Base-by-base conservation (phyloP, 2,797 vertebrate species). In the Mastacembelus armatus region DNA sequence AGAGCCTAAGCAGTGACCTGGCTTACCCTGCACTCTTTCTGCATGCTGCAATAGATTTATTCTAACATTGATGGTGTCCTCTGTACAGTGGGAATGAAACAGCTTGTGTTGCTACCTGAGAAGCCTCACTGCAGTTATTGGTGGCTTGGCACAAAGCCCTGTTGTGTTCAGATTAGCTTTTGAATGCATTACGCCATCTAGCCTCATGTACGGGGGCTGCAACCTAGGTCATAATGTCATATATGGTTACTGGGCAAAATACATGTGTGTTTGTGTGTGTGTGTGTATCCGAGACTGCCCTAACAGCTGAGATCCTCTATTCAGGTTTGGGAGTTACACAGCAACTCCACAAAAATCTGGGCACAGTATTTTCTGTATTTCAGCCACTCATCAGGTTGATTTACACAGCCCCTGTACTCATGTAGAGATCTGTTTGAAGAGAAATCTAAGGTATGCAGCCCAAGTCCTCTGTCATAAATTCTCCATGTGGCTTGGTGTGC, bases 361-460 rank as follows among this genome's bases (percentile, higher is more conserved):
- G 21, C 19, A n/a, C n/a, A n/a, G n/a, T n/a, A n/a, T n/a, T n/a
- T n/a, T n/a, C n/a, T 40, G 59, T 57, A 73, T 79, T 85, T 74
- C 54, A 51, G 61, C 48, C 67, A 62, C 66, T 89, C 71, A 77
- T 78, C 73, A 55, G 36, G 27, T 56, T 84, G 84, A 90, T 90
- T 89, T 83, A 88, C 77, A 32, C 56, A 49, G 62, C 16, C 69
- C 40, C 67, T 67, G 64, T 67, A 22, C 78, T 74, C 67, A 69
- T 22, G 59, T 68, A 71, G 59, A 83, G 86, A 86, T 83, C 76
- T 78, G 78, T 88, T 90, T 89, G 72, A 89, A 85, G 85, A 88
- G 83, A 85, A 86, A 89, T 90, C 82, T 87, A 68, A 87, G 77
- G 86, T 88, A 90, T 88, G 89, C 74, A 35, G 83, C 79, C 80